These are phyloP conservation scores for Athene cunicularia DNA, from an alignment of 2,113 vertebrate genomes.

Conservation along the genomic window DNA sequence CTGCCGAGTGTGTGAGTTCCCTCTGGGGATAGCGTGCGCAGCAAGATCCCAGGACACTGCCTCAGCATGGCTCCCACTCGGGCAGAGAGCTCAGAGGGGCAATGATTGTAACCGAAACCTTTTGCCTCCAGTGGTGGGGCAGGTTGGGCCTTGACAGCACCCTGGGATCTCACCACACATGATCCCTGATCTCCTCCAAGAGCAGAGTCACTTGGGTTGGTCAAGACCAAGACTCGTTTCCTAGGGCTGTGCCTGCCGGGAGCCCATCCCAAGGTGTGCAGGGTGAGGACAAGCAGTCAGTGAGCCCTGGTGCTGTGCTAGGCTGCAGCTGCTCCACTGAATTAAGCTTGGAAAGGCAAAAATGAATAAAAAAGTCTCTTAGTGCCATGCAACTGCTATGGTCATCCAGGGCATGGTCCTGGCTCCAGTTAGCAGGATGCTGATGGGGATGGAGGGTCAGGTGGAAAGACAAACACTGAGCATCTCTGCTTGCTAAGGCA, in stretches of 20 bases:
- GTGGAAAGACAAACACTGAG: background rate
- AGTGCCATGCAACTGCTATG: rapidly evolving
- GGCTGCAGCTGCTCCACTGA: background rate
- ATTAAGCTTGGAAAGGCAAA: background rate
- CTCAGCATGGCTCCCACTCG: rapidly evolving
- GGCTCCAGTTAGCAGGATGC: too few species aligned
- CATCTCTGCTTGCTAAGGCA: background rate
- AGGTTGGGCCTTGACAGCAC: background rate
- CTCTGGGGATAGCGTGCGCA: background rate
- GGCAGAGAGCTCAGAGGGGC: background rate
- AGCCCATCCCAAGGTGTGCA: background rate
- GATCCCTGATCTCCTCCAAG: rapidly evolving
- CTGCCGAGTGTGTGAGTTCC: constrained; percentile 24
- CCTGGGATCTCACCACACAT: rapidly evolving
- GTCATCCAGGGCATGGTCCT: background rate
- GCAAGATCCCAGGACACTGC: background rate
- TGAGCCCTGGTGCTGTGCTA: rapidly evolving
- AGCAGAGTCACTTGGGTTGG: background rate
- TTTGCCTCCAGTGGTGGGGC: background rate
- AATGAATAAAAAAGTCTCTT: background rate
- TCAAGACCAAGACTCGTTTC: background rate
- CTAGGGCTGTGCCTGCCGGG: background rate
- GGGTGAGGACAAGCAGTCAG: background rate
- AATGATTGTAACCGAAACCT: background rate
- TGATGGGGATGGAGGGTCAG: background rate